phyloP scores from a whole-genome alignment of 2,888 invertebrate species.

The Vandiemenella viatica region DNA sequence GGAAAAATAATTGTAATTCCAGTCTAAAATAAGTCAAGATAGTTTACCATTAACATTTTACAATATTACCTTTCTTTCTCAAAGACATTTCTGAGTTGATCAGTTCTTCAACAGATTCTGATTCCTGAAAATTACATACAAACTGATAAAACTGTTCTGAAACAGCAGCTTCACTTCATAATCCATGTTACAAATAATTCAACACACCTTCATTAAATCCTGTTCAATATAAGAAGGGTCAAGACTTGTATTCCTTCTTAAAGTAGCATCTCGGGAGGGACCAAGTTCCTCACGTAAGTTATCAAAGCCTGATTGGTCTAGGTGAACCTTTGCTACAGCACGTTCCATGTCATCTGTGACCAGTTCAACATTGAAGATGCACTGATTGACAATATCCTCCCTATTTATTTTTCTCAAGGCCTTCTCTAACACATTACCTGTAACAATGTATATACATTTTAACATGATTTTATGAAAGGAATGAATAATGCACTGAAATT shows the following conservation, averaged over 20 bases:
- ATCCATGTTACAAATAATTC: not conserved
- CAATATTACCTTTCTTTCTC: conserved; percentile 3
- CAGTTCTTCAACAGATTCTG: conserved; percentile 9
- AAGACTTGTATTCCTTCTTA: conserved; percentile 33
- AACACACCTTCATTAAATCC: conserved; percentile 36
- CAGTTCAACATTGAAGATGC: conserved; percentile 56
- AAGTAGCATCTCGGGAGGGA: conserved; percentile 27
- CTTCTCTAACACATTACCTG: conserved; percentile 59
- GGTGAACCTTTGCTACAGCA: conserved; percentile 44
- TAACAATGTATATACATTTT: not conserved
- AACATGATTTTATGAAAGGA: not conserved
- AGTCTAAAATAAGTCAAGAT: not conserved
- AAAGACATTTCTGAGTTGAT: not conserved
- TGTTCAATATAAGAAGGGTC: conserved; percentile 42
- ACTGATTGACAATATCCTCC: conserved; percentile 66
- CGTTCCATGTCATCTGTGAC: conserved; percentile 63
- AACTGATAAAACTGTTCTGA: not conserved
- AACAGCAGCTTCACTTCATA: not conserved
- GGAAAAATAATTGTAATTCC: too few relatives aligned
- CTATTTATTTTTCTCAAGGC: conserved; percentile 63
- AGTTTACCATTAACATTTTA: not conserved
- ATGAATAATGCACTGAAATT: too few relatives aligned
- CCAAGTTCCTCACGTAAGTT: conserved; percentile 36
- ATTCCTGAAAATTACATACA: conserved; percentile 3
- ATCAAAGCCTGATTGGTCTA: conserved; percentile 38